These are phyloP conservation scores for Mesitornis unicolor DNA, from an alignment of 2,113 vertebrate genomes.

Conservation along the genomic window DNA sequence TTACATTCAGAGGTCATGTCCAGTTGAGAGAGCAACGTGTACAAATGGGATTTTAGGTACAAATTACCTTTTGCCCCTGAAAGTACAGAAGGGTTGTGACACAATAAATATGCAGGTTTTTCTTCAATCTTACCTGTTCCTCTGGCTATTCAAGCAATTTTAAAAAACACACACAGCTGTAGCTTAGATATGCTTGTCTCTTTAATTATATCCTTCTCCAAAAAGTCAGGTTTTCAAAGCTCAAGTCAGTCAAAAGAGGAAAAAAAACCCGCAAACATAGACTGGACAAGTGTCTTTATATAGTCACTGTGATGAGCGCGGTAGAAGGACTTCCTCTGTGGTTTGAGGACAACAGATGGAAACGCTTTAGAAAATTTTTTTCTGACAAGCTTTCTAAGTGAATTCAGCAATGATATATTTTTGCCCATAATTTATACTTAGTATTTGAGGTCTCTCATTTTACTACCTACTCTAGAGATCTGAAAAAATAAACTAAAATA, in stretches of 20 bases:
- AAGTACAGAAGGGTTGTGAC: not conserved
- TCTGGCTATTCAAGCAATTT: not conserved
- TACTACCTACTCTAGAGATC: not conserved
- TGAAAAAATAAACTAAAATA: not conserved
- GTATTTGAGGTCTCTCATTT: not conserved
- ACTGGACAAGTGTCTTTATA: not conserved
- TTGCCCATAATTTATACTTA: not conserved
- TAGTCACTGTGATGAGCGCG: not conserved
- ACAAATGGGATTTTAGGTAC: constrained; percentile 44
- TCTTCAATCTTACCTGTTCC: not conserved
- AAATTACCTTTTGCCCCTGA: constrained; percentile 20
- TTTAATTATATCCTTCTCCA: not conserved
- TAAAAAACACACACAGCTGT: not conserved
- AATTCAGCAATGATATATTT: not conserved
- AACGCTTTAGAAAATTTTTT: not conserved
- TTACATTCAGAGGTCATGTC: constrained; percentile 51
- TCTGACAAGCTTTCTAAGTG: not conserved
- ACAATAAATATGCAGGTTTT: constrained; percentile 11
- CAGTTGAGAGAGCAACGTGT: constrained; percentile 15
- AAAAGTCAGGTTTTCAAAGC: not conserved
- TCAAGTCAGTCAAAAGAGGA: not conserved
- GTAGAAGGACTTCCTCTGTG: not conserved
- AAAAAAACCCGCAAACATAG: not conserved
- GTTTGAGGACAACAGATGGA: constrained; percentile 5
- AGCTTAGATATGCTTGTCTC: not conserved